Evolutionary conservation across 1,140 invertebrate species (phyloP).

Genomic region (Ceratina australensis): DNA sequence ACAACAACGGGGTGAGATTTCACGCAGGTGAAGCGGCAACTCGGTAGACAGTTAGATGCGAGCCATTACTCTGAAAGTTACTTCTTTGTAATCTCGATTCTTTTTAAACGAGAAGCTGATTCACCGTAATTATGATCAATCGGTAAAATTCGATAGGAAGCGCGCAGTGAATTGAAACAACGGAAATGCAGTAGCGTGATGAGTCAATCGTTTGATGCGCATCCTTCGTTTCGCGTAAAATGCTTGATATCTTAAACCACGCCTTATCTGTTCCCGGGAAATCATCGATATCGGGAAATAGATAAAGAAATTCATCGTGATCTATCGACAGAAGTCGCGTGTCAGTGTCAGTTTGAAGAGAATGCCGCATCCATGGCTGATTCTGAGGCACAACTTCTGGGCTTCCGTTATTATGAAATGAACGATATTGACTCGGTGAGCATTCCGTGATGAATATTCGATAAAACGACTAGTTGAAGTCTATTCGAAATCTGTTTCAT

Average conservation of each 20-base stretch:
- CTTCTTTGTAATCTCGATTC: too few relatives aligned
- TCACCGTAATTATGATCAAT: too few relatives aligned
- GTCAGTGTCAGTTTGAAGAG: conserved; percentile 34
- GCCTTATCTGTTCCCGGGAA: neutral
- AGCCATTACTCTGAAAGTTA: neutral
- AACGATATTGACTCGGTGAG: neutral
- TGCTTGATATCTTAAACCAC: neutral
- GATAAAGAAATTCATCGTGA: conserved; percentile 30
- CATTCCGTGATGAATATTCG: too few relatives aligned
- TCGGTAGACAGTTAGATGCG: conserved; percentile 14
- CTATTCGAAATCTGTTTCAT: too few relatives aligned
- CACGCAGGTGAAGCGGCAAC: neutral
- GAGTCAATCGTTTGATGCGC: too few relatives aligned
- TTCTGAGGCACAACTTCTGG: conserved; percentile 55
- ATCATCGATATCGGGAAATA: conserved; percentile 7
- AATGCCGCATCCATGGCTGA: conserved; percentile 67
- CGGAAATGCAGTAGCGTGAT: too few relatives aligned
- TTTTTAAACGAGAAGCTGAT: too few relatives aligned
- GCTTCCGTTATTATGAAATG: neutral
- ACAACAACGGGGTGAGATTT: too few relatives aligned
- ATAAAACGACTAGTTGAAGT: too few relatives aligned
- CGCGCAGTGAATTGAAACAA: too few relatives aligned
- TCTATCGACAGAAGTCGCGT: neutral
- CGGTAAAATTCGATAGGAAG: neutral
- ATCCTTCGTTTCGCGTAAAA: neutral